Base-by-base conservation (phyloP, 2,888 invertebrate genomes). In the Drosophila paranaensis region DNA sequence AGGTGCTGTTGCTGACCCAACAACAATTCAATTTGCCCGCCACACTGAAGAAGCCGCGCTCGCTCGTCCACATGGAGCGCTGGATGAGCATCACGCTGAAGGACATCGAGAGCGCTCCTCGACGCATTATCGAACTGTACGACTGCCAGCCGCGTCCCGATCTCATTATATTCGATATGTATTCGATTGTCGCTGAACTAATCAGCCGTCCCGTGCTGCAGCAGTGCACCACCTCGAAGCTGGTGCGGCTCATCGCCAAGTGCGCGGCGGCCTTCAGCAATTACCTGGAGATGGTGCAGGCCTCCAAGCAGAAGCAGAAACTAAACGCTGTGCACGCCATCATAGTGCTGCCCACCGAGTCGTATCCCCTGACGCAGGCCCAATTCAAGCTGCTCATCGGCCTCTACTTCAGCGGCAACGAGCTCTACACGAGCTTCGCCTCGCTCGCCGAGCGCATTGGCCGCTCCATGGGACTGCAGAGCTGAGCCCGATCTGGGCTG, bases 341-440 rank as follows among this genome's bases (percentile, higher is more conserved):
- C 42, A 69, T 90, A 14, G 63, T 90, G 10, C 64, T 90, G 69
- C 79, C 73, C 5, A 64, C 64, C 30, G 77, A 76, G 9, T 57
- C 60, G 5, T 73, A 88, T 30, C 62, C 82, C 3, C 56, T 90
- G 42, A 79, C 78, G 0, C 60, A 69, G n/a, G 61, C 66, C 1
- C 89, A 91, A 35, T 71, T 91, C 14, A 80, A 90, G 13, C 61
- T 86, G 16, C 71, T 90, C 5, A 84, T 86, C 16, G 84, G 86
- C 0, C 81, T 90, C 13, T 90, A 90, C 46, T 90, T 88, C 63
- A 84, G 79, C 55, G 74, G 76, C 58, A 70, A 72, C n/a, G 57
- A 75, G 30, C 53, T 74, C 6, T 57, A 74, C 27, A 81, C 71
- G 0, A 76, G 56, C 14, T 88, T 84, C 5, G 6, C 71, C 3